Percentiles rank a stretch among this genome's conserved stretches.
Evolutionary conservation across 2,888 invertebrate genomes (phyloP).

Genomic region (Luffia ferchaultella): DNA sequence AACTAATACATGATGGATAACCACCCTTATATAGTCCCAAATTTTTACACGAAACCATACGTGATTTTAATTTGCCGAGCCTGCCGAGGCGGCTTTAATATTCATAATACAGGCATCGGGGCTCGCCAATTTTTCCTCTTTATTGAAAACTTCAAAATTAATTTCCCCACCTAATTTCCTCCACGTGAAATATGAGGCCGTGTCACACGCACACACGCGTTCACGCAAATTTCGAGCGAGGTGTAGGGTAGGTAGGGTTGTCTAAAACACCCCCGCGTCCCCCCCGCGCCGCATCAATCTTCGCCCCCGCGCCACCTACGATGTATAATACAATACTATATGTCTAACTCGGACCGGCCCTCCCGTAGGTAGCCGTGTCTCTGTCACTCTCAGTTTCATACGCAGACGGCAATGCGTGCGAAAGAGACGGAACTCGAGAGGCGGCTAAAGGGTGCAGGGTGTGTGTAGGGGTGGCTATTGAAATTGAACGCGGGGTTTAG

Average conservation of each 20-base stretch:
- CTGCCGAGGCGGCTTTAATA: constrained; percentile 22
- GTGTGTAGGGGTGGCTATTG: constrained; percentile 63
- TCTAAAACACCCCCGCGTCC: constrained; percentile 52
- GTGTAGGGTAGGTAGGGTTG: constrained; percentile 48
- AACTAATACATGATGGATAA: no score
- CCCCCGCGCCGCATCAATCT: constrained; percentile 51
- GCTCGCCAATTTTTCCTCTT: constrained; percentile 41
- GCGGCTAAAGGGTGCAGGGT: constrained; percentile 62
- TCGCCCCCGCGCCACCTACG: constrained; percentile 62
- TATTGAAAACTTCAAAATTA: constrained; percentile 62
- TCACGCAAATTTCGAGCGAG: constrained; percentile 44
- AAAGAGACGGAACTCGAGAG: constrained; percentile 34
- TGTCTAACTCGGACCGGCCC: constrained; percentile 66
- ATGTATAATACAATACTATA: constrained; percentile 65
- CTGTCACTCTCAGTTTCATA: constrained; percentile 18
- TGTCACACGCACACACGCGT: constrained; percentile 40
- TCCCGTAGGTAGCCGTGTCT: constrained; percentile 42
- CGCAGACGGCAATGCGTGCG: constrained; percentile 16
- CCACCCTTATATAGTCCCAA: no score
- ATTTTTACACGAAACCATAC: constrained; percentile 30
- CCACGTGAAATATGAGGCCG: constrained; percentile 55
- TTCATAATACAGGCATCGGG: constrained; percentile 23
- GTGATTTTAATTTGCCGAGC: constrained; percentile 37
- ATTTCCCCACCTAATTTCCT: constrained; percentile 57
- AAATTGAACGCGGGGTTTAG: constrained; percentile 65